Conservation (phyloP, 1,140 invertebrate genomes). For the Penaeus indicus region DNA sequence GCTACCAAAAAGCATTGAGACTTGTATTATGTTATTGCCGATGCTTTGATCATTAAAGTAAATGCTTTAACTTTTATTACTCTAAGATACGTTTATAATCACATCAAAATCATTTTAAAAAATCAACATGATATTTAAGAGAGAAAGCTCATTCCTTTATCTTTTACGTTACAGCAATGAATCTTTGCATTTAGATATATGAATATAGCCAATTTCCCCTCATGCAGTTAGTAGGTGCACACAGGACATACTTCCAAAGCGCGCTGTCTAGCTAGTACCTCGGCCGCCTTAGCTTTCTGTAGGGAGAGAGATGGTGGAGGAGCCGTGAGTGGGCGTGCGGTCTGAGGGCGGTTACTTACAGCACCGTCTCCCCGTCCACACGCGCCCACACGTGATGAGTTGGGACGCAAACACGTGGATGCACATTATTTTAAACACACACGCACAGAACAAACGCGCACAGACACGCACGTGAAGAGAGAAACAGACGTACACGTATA, state of each 20-base stretch:
- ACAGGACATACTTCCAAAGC: conserved; percentile 61
- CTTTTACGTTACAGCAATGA: conserved; percentile 8
- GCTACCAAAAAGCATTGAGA: neutral
- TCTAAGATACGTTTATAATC: too few relatives aligned
- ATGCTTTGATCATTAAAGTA: neutral
- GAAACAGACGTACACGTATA: too few relatives aligned
- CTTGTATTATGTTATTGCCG: neutral
- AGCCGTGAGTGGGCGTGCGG: conserved; percentile 37
- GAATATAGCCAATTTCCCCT: conserved; percentile 31
- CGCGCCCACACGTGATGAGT: conserved; percentile 9
- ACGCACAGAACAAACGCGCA: too few relatives aligned
- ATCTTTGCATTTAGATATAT: neutral
- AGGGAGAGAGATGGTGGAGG: conserved; percentile 44
- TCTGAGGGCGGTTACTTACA: conserved; percentile 44
- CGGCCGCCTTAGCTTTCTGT: conserved; percentile 60
- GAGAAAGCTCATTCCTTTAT: too few relatives aligned
- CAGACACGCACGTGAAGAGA: too few relatives aligned
- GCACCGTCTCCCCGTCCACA: conserved; percentile 46
- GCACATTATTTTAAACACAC: too few relatives aligned
- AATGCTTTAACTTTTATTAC: too few relatives aligned
- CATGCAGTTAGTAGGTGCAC: conserved; percentile 52
- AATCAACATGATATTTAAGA: too few relatives aligned
- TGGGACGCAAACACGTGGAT: neutral
- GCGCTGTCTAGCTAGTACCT: conserved; percentile 62
- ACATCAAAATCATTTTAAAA: neutral